Evolutionary conservation across 1,140 invertebrate species (phyloP).

Genomic region (Nilaparvata lugens): DNA sequence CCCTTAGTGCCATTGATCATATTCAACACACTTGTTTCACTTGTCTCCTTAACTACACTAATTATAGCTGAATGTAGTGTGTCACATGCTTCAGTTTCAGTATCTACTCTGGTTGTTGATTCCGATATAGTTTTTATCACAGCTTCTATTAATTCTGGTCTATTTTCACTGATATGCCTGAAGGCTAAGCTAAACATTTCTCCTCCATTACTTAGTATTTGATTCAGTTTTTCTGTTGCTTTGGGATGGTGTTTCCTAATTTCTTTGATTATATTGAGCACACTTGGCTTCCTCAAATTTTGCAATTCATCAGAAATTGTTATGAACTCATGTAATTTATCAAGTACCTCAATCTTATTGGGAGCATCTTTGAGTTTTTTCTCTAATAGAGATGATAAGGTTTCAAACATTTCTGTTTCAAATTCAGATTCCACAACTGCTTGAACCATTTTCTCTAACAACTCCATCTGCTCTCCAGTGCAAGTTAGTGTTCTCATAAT

Average conservation of each 20-base stretch:
- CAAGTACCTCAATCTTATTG: conserved; percentile 17
- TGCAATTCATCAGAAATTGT: conserved; percentile 10
- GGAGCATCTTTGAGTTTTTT: conserved; percentile 15
- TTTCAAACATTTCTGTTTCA: conserved; percentile 18
- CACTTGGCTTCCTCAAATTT: conserved; percentile 38
- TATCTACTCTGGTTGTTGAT: conserved; percentile 43
- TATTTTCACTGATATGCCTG: conserved; percentile 44
- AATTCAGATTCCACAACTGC: conserved; percentile 15
- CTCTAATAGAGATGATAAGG: conserved; percentile 19
- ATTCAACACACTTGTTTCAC: conserved; percentile 43
- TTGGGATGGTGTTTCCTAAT: conserved; percentile 41
- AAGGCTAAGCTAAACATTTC: conserved; percentile 47
- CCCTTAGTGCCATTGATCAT: conserved; percentile 42
- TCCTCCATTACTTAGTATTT: conserved; percentile 46
- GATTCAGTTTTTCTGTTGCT: conserved; percentile 46
- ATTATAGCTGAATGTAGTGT: conserved; percentile 52
- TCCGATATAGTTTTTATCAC: conserved; percentile 46
- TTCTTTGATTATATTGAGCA: conserved; percentile 49
- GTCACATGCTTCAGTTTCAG: conserved; percentile 50
- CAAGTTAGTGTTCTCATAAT: neutral
- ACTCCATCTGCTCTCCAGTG: neutral
- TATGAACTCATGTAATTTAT: conserved; percentile 20
- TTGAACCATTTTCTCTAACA: conserved; percentile 16
- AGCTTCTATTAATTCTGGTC: conserved; percentile 42
- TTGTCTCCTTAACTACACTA: conserved; percentile 46